phyloP scores from a whole-genome alignment of 2,113 vertebrate genomes.

The Capreolus pygargus region DNA sequence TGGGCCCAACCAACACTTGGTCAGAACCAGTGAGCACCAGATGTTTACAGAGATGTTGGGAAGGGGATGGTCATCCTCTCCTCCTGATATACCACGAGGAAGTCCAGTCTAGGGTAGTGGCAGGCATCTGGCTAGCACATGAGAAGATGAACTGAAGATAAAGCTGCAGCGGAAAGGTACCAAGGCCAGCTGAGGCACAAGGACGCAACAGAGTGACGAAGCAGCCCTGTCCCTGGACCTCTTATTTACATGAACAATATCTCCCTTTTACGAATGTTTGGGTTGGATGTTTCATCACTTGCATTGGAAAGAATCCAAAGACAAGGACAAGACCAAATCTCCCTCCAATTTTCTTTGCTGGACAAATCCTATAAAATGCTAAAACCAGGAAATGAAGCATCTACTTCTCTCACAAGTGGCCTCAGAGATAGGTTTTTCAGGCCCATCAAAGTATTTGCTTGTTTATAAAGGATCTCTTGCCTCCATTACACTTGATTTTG shows the following conservation, averaged over 20 bases:
- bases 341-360: neutral
- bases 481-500: neutral
- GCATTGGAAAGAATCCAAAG: neutral
- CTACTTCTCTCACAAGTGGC: neutral
- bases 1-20: neutral
- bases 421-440: neutral
- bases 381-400: neutral
- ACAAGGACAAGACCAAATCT: neutral
- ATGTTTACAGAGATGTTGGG: neutral
- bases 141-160: neutral
- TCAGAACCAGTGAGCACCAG: neutral
- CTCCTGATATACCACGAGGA: neutral
- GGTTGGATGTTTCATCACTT: neutral
- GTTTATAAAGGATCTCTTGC: neutral
- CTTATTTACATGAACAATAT: neutral
- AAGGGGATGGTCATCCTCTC: neutral
- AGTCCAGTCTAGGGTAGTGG: neutral
- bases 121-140: neutral
- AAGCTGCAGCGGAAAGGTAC: neutral
- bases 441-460: neutral
- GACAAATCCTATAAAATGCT: neutral
- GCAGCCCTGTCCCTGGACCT: neutral
- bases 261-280: neutral
- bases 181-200: neutral
- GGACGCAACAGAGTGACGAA: neutral